Base-by-base conservation (phyloP, 2,888 invertebrate species). In the Thelaira solivaga region DNA sequence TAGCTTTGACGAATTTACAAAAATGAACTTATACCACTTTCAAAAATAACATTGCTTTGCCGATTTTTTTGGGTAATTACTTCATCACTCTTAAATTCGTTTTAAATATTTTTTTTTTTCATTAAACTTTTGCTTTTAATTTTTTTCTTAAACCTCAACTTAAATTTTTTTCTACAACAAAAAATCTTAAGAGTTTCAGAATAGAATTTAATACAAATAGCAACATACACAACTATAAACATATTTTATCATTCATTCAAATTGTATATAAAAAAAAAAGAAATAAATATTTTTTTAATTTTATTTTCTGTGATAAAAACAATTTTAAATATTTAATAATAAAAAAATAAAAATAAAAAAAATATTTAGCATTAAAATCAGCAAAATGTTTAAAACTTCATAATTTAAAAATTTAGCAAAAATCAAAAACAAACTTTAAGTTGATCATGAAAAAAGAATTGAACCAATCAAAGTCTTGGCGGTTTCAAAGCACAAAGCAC, bases 271-370 rank as follows among this genome's bases (percentile, higher is more conserved):
- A 41, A 81, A 69, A 65, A 64, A 61, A 36, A 81, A 80, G 81
- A 69, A 65, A 64, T 51, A 36, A 81, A 80, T 45, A 76, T 77
- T 80, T 80, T 83, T 85, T 61, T 84, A 83, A 83, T 86, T 85
- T 85, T 84, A 83, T 85, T 85, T 85, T 85, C 85, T 85, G 85
- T 85, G 85, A 85, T 85, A 85, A 86, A 85, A 49, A 64, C n/a
- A n/a, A n/a, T n/a, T n/a, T n/a, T n/a, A n/a, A n/a, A n/a, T n/a
- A n/a, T n/a, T n/a, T n/a, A n/a, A 62, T 31, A 75, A 72, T 45
- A 34, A 31, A 3, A 45, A 67, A n/a, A 67, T 29, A 49, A 53
- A 36, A 13, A 59, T 55, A 49, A 22, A 59, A 34, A 69, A 41
- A 45, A 64, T 5, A 31, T 29, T 31, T 2, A 20, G 8, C 34